Conservation (phyloP, 2,888 invertebrate species). For the Abrostola triplasia region DNA sequence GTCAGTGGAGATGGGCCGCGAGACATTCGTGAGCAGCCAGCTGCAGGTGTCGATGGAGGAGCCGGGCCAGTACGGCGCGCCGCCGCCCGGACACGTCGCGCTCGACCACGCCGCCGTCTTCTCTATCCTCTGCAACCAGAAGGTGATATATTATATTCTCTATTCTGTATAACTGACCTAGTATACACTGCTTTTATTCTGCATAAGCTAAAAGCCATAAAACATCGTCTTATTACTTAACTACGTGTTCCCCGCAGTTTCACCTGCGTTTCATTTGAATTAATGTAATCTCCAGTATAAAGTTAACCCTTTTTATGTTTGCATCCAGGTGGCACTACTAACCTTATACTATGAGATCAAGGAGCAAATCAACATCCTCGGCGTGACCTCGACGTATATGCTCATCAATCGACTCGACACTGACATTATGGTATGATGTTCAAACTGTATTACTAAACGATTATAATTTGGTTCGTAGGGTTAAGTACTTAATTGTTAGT, state of each 20-base stretch:
- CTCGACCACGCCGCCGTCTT: conserved; percentile 70
- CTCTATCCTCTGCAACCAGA: conserved; percentile 75
- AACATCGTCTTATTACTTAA: too few relatives aligned
- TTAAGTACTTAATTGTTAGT: conserved; percentile 55
- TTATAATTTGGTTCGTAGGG: background rate
- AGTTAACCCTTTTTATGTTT: too few relatives aligned
- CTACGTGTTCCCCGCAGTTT: too few relatives aligned
- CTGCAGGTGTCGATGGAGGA: conserved; percentile 67
- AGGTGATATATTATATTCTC: conserved; percentile 58
- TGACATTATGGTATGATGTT: conserved; percentile 83
- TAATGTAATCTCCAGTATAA: too few relatives aligned
- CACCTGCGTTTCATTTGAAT: too few relatives aligned
- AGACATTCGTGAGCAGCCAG: conserved; percentile 77
- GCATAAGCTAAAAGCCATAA: too few relatives aligned
- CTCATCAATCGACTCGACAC: conserved; percentile 89
- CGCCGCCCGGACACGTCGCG: conserved; percentile 71
- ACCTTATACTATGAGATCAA: conserved; percentile 90
- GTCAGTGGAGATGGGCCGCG: conserved; percentile 76
- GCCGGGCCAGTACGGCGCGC: conserved; percentile 76
- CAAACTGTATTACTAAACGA: background rate
- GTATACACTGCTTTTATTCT: too few relatives aligned
- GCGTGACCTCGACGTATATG: conserved; percentile 89
- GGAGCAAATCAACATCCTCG: conserved; percentile 90
- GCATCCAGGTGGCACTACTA: conserved; percentile 87
- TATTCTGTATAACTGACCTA: too few relatives aligned